Percentiles rank a stretch among this genome's conserved stretches.
These are phyloP conservation scores for Nannospalax galili DNA, from an alignment of 2,113 vertebrate genomes.

Conservation along the genomic window DNA sequence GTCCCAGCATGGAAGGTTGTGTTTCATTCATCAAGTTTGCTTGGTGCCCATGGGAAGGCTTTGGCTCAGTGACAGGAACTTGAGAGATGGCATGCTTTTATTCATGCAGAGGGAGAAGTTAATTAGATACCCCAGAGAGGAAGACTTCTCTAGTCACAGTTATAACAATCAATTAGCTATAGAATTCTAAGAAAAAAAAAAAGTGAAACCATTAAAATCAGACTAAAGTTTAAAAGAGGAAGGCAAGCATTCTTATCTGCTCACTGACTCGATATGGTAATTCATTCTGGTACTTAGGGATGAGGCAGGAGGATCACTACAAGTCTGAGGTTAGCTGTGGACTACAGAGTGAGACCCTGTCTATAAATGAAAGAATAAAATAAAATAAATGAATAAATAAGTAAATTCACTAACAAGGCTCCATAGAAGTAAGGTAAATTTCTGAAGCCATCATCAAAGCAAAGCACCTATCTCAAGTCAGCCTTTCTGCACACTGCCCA, in stretches of 20 bases:
- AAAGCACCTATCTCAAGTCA: background rate
- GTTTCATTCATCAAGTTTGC: background rate
- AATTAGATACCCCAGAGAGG: background rate
- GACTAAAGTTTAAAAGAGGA: constrained; percentile 37
- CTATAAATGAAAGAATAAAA: background rate
- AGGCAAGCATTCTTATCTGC: background rate
- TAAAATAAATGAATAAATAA: no score
- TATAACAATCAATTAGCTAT: constrained; percentile 20
- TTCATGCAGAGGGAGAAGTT: constrained; percentile 27
- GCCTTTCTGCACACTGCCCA: background rate
- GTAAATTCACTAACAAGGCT: background rate
- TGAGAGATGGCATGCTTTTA: background rate
- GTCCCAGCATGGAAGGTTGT: background rate
- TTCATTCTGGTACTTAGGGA: background rate
- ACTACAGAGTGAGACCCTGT: background rate
- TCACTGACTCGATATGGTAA: no score
- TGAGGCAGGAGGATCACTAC: background rate
- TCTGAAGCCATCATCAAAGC: constrained; percentile 29
- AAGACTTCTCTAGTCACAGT: background rate
- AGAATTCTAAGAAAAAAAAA: constrained; percentile 51
- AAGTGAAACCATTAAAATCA: constrained; percentile 4
- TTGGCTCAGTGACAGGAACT: background rate
- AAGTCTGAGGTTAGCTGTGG: background rate
- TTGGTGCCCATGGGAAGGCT: background rate
- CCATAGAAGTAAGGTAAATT: background rate